Conservation (phyloP, 2,113 vertebrate genomes). For the Octodon degus region DNA sequence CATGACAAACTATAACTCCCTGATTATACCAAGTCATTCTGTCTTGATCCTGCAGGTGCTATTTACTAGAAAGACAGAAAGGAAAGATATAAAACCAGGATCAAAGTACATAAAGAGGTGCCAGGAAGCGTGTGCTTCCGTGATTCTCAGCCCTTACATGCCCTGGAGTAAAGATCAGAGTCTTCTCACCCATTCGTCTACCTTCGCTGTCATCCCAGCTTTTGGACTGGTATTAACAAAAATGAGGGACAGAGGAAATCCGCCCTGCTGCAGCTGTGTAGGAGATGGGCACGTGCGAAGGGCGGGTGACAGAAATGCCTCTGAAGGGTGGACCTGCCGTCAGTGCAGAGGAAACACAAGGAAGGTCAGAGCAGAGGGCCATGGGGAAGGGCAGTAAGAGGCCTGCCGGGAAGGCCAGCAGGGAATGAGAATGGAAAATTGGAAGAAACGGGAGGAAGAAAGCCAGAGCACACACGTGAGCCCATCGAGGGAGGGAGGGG, state of each 20-base stretch:
- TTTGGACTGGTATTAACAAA: not conserved
- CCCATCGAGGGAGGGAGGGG: not conserved
- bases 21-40: not conserved
- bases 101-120: not conserved
- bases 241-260: not conserved
- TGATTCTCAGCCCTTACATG: not conserved
- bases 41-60: not conserved
- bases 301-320: not conserved
- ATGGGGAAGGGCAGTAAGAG: not conserved
- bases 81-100: not conserved
- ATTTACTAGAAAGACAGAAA: not conserved
- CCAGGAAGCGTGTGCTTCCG: not conserved
- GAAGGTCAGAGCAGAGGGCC: not conserved
- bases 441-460: not conserved
- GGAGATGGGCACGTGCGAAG: fast-evolving
- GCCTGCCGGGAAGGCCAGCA: too few relatives aligned
- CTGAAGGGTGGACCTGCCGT: not conserved
- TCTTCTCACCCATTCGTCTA: not conserved
- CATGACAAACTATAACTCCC: not conserved
- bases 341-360: not conserved
- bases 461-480: not conserved
- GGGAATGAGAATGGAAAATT: not conserved
- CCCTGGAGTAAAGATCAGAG: not conserved
- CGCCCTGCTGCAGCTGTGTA: not conserved
- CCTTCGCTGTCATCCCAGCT: not conserved